A percentile compares a stretch with the other conserved stretches of the same genome.
phyloP scores from a whole-genome alignment of 2,113 vertebrate species.

The Aythya baeri region DNA sequence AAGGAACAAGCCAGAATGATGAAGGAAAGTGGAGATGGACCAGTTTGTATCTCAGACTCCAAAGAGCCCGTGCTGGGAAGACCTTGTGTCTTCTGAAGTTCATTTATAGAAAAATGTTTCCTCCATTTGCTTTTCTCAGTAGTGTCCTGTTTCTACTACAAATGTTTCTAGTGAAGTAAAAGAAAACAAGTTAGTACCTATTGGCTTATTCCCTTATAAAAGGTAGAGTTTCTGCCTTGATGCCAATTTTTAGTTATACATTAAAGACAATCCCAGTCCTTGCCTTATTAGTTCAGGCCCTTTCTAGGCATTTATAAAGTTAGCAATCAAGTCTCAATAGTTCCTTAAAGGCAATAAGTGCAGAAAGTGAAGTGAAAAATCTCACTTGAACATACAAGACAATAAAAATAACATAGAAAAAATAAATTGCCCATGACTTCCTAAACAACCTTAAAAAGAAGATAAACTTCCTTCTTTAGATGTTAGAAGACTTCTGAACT shows the following conservation, averaged over 20 bases:
- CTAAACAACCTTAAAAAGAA: not conserved
- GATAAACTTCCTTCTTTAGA: rapidly evolving
- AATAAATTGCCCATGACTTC: not conserved
- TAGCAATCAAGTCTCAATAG: not conserved
- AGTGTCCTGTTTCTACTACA: not conserved
- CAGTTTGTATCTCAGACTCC: not conserved
- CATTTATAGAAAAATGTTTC: rapidly evolving
- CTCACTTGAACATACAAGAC: not conserved
- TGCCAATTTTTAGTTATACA: not conserved
- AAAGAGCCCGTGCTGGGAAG: not conserved
- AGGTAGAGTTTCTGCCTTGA: not conserved
- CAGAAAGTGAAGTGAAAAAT: not conserved
- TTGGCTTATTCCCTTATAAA: not conserved
- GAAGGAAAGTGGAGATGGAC: not conserved
- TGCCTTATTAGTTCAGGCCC: not conserved
- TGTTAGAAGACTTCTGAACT: not conserved
- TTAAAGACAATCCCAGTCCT: not conserved
- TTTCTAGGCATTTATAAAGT: not conserved
- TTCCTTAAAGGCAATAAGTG: not conserved
- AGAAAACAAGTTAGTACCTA: not conserved
- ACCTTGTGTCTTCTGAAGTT: not conserved
- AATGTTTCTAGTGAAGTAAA: not conserved
- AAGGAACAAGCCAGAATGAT: not conserved
- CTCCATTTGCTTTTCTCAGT: not conserved
- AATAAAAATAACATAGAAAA: not conserved